Evolutionary conservation across 2,888 invertebrate species (phyloP).

Genomic region (Caenorhabditis doughertyi): DNA sequence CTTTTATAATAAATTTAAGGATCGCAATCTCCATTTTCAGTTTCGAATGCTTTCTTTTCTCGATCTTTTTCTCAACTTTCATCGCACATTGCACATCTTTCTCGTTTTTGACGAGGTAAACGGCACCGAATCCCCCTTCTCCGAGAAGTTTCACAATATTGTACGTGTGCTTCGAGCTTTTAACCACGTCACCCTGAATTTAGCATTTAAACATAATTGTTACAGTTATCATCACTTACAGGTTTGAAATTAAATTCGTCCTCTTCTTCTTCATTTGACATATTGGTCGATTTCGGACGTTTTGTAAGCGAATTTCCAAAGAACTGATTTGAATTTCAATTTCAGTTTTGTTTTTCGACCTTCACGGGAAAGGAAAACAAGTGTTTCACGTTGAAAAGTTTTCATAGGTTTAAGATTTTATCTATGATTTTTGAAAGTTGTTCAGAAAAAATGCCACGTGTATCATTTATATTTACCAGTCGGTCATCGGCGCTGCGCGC

Average conservation of each 20-base stretch:
- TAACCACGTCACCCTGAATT: slow-evolving; percentile 37
- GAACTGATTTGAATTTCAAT: too few species aligned
- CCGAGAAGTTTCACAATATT: slow-evolving; percentile 71
- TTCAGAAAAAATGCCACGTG: too few species aligned
- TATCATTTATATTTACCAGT: too few species aligned
- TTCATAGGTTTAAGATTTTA: too few species aligned
- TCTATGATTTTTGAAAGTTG: too few species aligned
- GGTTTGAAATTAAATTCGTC: slow-evolving; percentile 60
- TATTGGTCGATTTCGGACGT: neutral
- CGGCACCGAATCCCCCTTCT: slow-evolving; percentile 78
- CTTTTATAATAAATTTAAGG: slow-evolving; percentile 71
- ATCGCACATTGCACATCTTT: slow-evolving; percentile 72
- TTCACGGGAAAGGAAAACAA: too few species aligned
- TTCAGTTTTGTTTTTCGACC: too few species aligned
- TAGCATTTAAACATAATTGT: neutral
- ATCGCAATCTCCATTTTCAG: slow-evolving; percentile 81
- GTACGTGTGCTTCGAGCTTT: slow-evolving; percentile 58
- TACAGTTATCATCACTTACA: slow-evolving; percentile 1
- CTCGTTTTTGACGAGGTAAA: slow-evolving; percentile 70
- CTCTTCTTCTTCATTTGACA: slow-evolving; percentile 61
- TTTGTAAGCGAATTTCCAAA: neutral
- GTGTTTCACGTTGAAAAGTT: too few species aligned
- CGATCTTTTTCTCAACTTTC: slow-evolving; percentile 78
- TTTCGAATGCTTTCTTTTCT: slow-evolving; percentile 75
- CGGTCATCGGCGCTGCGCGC: too few species aligned